Evolutionary conservation across 2,113 vertebrate species (phyloP), one percentile per base, ranked within the genome.

Genomic region (Hippocampus zosterae): DNA sequence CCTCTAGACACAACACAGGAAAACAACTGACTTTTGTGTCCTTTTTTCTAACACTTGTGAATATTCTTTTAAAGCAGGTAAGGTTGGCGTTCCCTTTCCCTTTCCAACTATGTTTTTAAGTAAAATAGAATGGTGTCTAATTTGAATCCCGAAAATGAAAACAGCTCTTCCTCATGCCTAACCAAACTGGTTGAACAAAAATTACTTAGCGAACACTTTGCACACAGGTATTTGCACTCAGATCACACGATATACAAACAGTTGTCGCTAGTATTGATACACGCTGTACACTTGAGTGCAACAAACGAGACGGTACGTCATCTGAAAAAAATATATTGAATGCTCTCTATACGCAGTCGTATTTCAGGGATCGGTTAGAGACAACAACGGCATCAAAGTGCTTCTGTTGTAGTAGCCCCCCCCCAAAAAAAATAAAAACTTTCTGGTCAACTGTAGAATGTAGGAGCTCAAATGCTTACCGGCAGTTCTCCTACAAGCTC

Each of bases 401-500:
- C 21, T 11, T 42, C n/a, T 40, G 15, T 11, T 27, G 6, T 5
- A 40, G 29, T 40, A 29, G 18, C n/a, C 29, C 2, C n/a, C n/a
- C n/a, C n/a, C n/a, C n/a, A n/a, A 33, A 33, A 33, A 44, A 5
- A 65, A 60, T 19, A 18, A 9, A n/a, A 25, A 8, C 57, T 19
- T 60, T 60, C 25, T 29, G 11, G 61, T 41, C 37, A 63, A 11
- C 37, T 41, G 21, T 37, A 64, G n/a, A 42, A 55, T 27, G 37
- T 59, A 57, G 61, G 29, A 75, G 68, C 4, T 68, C 9, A 46
- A 42, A 64, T 62, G 67, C 87, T 89, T 85, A 89, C 88, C 87
- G 50, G 62, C 10, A 52, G 78, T 21, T 76, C 66, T 76, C 62
- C 67, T 57, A 44, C 74, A 85, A 87, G 80, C 66, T 77, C 73